phyloP scores from a whole-genome alignment of 2,113 vertebrate species.

The Neogobius melanostomus region DNA sequence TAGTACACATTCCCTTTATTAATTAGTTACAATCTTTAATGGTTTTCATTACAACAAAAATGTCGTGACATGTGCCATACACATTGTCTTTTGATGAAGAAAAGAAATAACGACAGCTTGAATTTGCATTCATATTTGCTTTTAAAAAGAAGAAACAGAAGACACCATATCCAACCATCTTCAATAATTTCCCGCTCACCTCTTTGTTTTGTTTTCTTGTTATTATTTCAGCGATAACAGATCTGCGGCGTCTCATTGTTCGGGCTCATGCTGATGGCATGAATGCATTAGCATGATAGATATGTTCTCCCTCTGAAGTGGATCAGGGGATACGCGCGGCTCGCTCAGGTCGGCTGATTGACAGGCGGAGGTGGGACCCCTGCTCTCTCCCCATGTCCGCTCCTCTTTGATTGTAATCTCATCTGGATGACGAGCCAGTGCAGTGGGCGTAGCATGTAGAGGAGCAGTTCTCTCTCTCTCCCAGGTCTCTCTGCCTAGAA shows the following conservation, averaged over 20 bases:
- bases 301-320: constrained; percentile 48
- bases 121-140: too few relatives aligned
- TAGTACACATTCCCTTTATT: too few relatives aligned
- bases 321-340: constrained; percentile 39
- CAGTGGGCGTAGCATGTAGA: constrained; percentile 4
- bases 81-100: background rate
- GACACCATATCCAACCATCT: background rate
- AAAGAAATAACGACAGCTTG: background rate
- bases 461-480: constrained; percentile 38
- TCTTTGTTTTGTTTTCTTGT: constrained; percentile 10
- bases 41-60: background rate
- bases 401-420: constrained; percentile 56
- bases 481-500: constrained; percentile 37
- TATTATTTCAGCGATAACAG: constrained; percentile 1
- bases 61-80: background rate
- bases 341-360: constrained; percentile 48
- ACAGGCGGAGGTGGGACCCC: constrained; percentile 51
- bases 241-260: background rate
- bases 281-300: constrained; percentile 47
- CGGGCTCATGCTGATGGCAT: constrained; percentile 30
- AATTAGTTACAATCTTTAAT: too few relatives aligned
- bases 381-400: constrained; percentile 30
- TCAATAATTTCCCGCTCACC: constrained; percentile 3
- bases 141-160: background rate
- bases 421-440: constrained; percentile 20